Conservation (phyloP, 2,113 vertebrate species). For the Aleadryas rufinucha region DNA sequence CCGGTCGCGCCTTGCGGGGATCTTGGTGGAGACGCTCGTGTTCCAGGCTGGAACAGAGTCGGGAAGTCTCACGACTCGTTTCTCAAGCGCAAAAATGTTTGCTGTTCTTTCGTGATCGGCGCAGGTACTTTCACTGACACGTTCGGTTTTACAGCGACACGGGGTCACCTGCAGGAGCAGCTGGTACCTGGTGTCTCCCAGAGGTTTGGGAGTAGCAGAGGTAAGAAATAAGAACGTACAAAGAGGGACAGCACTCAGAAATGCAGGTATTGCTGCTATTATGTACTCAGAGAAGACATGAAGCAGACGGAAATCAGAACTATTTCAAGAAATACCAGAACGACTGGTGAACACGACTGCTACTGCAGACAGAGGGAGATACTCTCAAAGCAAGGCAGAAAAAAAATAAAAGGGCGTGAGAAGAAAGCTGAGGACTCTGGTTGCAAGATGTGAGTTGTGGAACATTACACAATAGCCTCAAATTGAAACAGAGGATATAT, state of each 20-base stretch:
- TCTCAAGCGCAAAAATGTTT: not conserved
- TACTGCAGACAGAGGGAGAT: not conserved
- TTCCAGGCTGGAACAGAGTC: accelerated
- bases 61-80: accelerated
- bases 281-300: not conserved
- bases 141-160: not conserved
- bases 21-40: not conserved
- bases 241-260: not conserved
- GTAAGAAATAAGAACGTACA: not conserved
- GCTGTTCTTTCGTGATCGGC: not conserved
- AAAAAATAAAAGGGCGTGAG: not conserved
- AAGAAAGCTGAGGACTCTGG: not conserved
- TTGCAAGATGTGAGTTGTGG: not conserved
- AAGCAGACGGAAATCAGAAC: not conserved
- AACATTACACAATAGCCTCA: not conserved
- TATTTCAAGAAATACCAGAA: not conserved
- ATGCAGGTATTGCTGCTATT: not conserved
- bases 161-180: not conserved
- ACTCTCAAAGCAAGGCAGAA: not conserved
- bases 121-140: no score
- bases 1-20: no score
- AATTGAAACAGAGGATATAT: not conserved
- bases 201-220: not conserved
- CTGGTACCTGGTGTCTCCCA: not conserved
- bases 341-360: not conserved